Conservation (phyloP, 2,797 vertebrate genomes). For the Pangasius krempfi region DNA sequence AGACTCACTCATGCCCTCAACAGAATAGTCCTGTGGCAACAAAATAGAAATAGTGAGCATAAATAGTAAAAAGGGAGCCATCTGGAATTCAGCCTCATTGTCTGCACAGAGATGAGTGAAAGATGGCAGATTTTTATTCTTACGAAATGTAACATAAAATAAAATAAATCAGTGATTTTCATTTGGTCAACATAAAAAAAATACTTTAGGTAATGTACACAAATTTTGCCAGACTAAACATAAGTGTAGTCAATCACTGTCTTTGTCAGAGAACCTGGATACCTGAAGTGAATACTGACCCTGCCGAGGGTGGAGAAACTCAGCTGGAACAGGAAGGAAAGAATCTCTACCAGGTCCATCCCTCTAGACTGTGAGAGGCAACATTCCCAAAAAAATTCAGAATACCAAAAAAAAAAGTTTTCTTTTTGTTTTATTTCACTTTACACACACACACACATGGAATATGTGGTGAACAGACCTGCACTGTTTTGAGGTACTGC, state of each 20-base stretch:
- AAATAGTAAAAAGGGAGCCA: neutral
- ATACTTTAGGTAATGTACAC: neutral
- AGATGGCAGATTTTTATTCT: neutral
- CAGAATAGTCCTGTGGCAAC: slow-evolving; percentile 86
- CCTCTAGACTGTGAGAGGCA: slow-evolving; percentile 77
- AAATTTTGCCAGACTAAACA: too few relatives aligned
- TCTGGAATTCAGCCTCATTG: neutral
- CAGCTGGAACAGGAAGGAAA: slow-evolving; percentile 93
- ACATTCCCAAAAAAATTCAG: neutral
- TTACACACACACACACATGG: neutral
- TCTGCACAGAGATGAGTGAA: neutral
- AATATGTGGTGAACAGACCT: slow-evolving; percentile 60
- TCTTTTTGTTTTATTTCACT: neutral
- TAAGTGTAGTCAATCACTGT: neutral
- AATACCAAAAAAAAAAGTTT: too few relatives aligned
- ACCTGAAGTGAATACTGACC: slow-evolving; percentile 70
- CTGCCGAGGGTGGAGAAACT: slow-evolving; percentile 93
- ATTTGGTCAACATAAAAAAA: neutral
- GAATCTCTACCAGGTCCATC: slow-evolving; percentile 93
- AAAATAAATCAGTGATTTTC: neutral
- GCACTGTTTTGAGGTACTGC: slow-evolving; percentile 89
- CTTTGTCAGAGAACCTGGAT: neutral
- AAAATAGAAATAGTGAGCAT: neutral
- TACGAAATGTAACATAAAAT: neutral
- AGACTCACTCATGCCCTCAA: slow-evolving; percentile 93